Evolutionary conservation across 2,888 invertebrate genomes (phyloP).

Genomic region (Synanthedon andrenaeformis): DNA sequence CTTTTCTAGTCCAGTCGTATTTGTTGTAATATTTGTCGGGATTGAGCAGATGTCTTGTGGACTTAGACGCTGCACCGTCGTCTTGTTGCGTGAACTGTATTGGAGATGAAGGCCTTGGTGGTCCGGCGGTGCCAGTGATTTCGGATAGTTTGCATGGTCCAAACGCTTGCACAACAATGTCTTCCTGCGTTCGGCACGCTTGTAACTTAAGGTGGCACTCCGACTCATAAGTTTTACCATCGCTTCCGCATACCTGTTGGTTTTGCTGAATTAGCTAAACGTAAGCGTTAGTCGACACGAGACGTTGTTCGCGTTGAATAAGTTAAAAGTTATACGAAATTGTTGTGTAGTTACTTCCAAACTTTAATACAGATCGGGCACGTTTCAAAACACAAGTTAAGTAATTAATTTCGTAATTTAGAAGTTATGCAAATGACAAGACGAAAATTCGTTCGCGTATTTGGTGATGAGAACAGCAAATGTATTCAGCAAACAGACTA

Average conservation of each 20-base stretch:
- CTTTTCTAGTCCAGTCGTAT: conserved; percentile 71
- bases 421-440: background rate
- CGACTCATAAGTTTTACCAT: conserved; percentile 85
- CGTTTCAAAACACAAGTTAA: background rate
- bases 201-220: conserved; percentile 85
- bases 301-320: background rate
- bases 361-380: background rate
- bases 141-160: conserved; percentile 80
- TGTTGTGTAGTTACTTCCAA: background rate
- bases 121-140: conserved; percentile 80
- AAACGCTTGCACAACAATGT: conserved; percentile 81
- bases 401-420: background rate
- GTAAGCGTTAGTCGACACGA: background rate
- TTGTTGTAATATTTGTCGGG: conserved; percentile 76
- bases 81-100: conserved; percentile 85
- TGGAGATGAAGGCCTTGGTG: conserved; percentile 80
- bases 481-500: too few relatives aligned
- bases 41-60: conserved; percentile 81
- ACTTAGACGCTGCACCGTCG: conserved; percentile 81
- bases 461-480: background rate
- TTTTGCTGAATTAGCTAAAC: conserved; percentile 1
- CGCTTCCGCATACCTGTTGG: conserved; percentile 78
- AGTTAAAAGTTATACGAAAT: background rate
- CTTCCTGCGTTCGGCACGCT: conserved; percentile 85
- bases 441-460: background rate